Percentiles rank a stretch among this genome's conserved stretches.
These are phyloP conservation scores for Cheilosia grossa DNA, from an alignment of 2,888 invertebrate species.

Conservation along the genomic window DNA sequence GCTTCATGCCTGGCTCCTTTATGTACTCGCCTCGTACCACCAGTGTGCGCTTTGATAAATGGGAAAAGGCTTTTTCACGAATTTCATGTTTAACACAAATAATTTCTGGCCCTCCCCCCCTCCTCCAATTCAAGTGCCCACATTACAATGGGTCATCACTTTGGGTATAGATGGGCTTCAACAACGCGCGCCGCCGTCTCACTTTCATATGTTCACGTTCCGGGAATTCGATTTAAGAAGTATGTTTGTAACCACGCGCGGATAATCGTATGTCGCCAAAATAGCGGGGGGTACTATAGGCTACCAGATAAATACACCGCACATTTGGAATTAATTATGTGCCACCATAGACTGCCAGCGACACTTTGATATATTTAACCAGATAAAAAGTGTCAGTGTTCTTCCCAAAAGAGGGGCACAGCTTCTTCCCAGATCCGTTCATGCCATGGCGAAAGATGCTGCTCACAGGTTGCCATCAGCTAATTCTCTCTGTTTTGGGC, in stretches of 20 bases:
- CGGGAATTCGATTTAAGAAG: constrained; percentile 35
- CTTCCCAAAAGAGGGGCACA: constrained; percentile 18
- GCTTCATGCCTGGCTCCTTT: constrained; percentile 19
- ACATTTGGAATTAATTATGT: constrained; percentile 69
- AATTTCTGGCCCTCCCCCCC: not conserved
- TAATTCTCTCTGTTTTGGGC: constrained; percentile 59
- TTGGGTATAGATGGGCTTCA: constrained; percentile 20
- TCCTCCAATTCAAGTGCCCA: not conserved
- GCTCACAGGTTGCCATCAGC: not conserved
- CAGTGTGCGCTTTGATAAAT: constrained; percentile 20
- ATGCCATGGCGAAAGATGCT: not conserved
- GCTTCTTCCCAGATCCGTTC: constrained; percentile 21
- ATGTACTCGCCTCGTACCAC: not conserved
- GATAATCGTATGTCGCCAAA: not conserved
- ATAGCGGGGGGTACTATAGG: not conserved
- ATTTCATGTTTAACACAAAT: constrained; percentile 58
- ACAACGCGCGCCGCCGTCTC: constrained; percentile 8
- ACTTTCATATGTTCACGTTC: constrained; percentile 9
- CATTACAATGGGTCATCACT: constrained; percentile 38
- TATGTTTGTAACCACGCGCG: constrained; percentile 27
- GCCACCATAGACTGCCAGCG: constrained; percentile 51
- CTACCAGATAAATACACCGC: not conserved
- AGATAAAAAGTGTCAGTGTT: constrained; percentile 65
- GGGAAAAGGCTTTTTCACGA: constrained; percentile 44
- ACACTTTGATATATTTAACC: constrained; percentile 67